These are phyloP conservation scores for Rynchops niger DNA, from an alignment of 2,113 vertebrate genomes.

Conservation along the genomic window DNA sequence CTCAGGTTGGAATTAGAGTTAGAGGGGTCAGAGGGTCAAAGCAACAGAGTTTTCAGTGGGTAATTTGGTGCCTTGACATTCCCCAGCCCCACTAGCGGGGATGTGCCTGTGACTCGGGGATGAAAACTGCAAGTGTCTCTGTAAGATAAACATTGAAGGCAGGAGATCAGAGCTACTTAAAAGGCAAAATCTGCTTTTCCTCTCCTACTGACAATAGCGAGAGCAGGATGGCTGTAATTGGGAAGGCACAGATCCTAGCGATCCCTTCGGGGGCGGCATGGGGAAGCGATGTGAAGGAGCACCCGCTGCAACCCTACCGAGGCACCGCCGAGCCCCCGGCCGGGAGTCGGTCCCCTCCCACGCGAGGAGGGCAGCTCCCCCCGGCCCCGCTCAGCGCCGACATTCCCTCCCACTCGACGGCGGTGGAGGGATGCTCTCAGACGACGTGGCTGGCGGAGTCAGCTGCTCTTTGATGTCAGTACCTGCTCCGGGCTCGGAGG, in stretches of 20 bases:
- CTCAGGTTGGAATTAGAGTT: background rate
- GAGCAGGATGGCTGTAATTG: background rate
- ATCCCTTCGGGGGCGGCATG: background rate
- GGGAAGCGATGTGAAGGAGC: rapidly evolving
- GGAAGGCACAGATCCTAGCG: background rate
- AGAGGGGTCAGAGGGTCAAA: background rate
- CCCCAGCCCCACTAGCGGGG: background rate
- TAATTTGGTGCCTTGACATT: background rate
- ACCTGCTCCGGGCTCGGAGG: background rate
- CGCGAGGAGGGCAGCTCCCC: background rate
- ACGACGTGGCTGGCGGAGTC: background rate
- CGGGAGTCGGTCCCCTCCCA: background rate
- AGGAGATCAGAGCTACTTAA: background rate
- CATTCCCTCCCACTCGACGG: background rate
- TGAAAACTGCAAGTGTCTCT: background rate
- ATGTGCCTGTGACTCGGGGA: background rate
- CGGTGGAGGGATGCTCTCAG: background rate
- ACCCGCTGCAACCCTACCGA: background rate
- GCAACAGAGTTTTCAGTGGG: background rate
- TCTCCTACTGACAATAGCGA: background rate
- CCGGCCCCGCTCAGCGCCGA: background rate
- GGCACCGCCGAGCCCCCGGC: background rate
- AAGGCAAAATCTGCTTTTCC: background rate
- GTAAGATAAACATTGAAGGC: background rate
- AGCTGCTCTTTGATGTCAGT: slow-evolving; percentile 46